Conservation (phyloP, 1,140 invertebrate species). For the Papilio machaon region DNA sequence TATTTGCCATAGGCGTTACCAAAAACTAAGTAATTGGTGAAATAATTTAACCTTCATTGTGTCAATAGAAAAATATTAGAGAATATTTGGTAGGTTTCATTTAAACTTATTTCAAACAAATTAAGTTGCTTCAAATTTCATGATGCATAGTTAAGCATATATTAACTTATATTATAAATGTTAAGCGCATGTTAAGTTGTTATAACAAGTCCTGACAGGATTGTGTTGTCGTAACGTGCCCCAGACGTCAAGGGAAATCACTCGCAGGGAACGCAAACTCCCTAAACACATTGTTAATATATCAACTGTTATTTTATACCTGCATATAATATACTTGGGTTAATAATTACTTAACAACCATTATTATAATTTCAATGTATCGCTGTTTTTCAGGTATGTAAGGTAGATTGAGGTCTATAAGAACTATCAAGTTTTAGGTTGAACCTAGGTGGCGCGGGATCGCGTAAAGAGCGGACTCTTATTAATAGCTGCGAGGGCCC, state of each 20-base stretch:
- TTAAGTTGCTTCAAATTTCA: background rate
- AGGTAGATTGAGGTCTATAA: no score
- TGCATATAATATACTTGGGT: no score
- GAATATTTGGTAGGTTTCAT: background rate
- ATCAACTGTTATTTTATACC: background rate
- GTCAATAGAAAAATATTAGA: background rate
- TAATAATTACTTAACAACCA: no score
- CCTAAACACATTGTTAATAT: background rate
- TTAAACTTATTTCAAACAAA: background rate
- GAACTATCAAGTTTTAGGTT: no score
- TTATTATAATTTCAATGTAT: no score
- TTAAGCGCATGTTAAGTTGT: slow-evolving; percentile 1
- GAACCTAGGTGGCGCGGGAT: no score
- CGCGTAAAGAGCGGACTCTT: no score
- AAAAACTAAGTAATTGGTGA: no score
- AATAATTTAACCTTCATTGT: background rate
- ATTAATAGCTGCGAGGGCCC: no score
- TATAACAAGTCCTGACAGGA: slow-evolving; percentile 2
- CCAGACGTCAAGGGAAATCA: background rate
- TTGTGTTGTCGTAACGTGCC: background rate
- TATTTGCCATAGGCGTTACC: no score
- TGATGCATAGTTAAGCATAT: background rate
- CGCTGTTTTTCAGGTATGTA: no score
- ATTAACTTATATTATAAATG: background rate
- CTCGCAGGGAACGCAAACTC: background rate